A percentile compares a stretch with the other conserved stretches of the same genome.
Conservation (phyloP, 2,888 invertebrate species). For the Pristionchus arcanus region DNA sequence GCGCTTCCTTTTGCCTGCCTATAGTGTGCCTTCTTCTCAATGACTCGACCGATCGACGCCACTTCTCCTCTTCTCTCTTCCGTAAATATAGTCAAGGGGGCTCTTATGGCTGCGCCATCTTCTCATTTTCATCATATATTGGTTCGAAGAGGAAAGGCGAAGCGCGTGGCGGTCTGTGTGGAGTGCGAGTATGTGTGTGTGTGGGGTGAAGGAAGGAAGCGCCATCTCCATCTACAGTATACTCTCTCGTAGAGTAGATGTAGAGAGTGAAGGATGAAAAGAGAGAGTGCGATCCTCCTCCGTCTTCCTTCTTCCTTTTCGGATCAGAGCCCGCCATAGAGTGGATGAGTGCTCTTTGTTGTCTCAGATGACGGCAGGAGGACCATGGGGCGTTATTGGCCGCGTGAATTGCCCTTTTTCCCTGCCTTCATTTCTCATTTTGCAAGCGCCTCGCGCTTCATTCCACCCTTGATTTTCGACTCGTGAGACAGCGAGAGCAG, state of each 20-base stretch:
- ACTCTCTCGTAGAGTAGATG: neutral
- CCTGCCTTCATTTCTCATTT: slow-evolving; percentile 44
- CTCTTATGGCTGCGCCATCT: slow-evolving; percentile 33
- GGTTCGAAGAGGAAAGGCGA: neutral
- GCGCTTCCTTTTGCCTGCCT: slow-evolving; percentile 8
- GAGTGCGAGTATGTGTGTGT: neutral
- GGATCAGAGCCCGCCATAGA: neutral
- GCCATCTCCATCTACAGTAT: neutral
- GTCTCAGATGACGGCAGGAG: slow-evolving; percentile 21
- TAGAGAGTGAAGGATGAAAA: neutral
- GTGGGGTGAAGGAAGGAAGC: neutral
- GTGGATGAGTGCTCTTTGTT: slow-evolving; percentile 30
- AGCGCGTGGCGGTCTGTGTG: slow-evolving; percentile 21
- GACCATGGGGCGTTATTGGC: slow-evolving; percentile 23
- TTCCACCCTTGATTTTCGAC: slow-evolving; percentile 32
- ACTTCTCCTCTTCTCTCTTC: slow-evolving; percentile 21
- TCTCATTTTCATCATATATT: slow-evolving; percentile 51
- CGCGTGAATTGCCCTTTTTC: slow-evolving; percentile 39
- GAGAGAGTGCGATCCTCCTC: neutral
- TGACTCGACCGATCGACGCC: slow-evolving; percentile 1
- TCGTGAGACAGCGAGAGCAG: neutral
- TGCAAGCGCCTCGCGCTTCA: slow-evolving; percentile 7
- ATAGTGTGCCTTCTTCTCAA: slow-evolving; percentile 33
- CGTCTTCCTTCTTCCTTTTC: neutral
- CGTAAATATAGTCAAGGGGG: slow-evolving; percentile 48